Evolutionary conservation across 2,113 vertebrate genomes (phyloP).

Genomic region (Paraplagusia blochii): DNA sequence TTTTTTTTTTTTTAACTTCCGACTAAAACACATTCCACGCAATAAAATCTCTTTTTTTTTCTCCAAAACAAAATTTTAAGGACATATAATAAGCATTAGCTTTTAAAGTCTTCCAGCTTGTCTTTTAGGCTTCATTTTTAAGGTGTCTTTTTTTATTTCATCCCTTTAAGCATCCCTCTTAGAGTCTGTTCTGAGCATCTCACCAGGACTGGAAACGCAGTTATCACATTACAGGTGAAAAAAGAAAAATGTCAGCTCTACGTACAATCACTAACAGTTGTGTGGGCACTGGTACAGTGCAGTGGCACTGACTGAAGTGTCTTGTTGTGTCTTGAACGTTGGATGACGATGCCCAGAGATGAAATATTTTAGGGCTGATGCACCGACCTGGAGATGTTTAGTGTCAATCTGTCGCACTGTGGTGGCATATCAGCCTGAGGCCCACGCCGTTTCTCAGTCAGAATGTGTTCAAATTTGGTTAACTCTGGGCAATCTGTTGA

Average conservation of each 20-base stretch:
- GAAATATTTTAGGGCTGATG: slow-evolving; percentile 61
- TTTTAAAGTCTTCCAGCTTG: slow-evolving; percentile 72
- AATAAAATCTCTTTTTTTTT: slow-evolving; percentile 92
- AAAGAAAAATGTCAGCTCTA: slow-evolving; percentile 74
- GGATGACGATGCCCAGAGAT: too few relatives aligned
- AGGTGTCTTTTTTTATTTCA: slow-evolving; percentile 40
- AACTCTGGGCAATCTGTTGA: slow-evolving; percentile 39
- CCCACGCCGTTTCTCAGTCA: slow-evolving; percentile 23
- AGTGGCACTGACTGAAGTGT: slow-evolving; percentile 82
- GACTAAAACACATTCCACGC: slow-evolving; percentile 88
- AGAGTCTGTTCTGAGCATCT: slow-evolving; percentile 81
- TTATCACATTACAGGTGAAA: slow-evolving; percentile 89
- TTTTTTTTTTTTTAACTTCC: slow-evolving; percentile 82
- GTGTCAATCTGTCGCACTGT: slow-evolving; percentile 51
- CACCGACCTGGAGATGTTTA: slow-evolving; percentile 61
- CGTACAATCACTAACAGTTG: slow-evolving; percentile 93
- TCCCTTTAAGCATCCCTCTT: slow-evolving; percentile 51
- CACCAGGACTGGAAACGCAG: slow-evolving; percentile 79
- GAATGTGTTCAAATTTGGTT: slow-evolving; percentile 36
- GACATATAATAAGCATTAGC: slow-evolving; percentile 85
- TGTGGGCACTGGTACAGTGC: slow-evolving; percentile 94
- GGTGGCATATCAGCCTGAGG: slow-evolving; percentile 45
- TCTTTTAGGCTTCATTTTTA: slow-evolving; percentile 49
- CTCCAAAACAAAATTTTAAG: slow-evolving; percentile 78
- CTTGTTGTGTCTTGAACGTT: slow-evolving; percentile 76